These are phyloP conservation scores for Diabrotica virgifera DNA, from an alignment of 1,140 invertebrate species.

Conservation along the genomic window DNA sequence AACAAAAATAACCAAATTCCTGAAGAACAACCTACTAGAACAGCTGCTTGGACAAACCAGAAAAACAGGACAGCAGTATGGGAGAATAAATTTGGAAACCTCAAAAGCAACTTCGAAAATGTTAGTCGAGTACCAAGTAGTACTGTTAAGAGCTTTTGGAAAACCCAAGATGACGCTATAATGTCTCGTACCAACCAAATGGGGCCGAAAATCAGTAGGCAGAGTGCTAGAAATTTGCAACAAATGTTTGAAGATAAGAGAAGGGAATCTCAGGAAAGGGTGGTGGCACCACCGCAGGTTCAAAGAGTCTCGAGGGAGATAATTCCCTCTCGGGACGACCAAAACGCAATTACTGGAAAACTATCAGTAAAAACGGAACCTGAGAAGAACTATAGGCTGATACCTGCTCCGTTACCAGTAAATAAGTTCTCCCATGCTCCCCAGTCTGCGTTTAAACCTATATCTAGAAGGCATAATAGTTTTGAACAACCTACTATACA, in stretches of 20 bases:
- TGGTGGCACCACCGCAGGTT: neutral
- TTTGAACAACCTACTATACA: conserved; percentile 23
- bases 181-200: conserved; percentile 29
- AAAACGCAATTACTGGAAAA: conserved; percentile 46
- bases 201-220: conserved; percentile 46
- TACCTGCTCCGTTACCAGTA: conserved; percentile 57
- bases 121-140: conserved; percentile 38
- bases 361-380: conserved; percentile 48
- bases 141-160: conserved; percentile 58
- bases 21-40: conserved; percentile 43
- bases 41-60: conserved; percentile 42
- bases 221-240: conserved; percentile 46
- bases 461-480: conserved; percentile 29
- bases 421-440: conserved; percentile 71
- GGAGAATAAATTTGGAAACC: conserved; percentile 72
- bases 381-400: conserved; percentile 41
- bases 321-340: neutral
- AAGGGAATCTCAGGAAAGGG: conserved; percentile 42
- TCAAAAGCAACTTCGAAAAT: conserved; percentile 79
- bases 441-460: conserved; percentile 66
- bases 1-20: conserved; percentile 60
- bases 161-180: conserved; percentile 51
- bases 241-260: conserved; percentile 48
- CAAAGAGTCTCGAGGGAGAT: neutral
- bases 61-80: conserved; percentile 41